phyloP scores from a whole-genome alignment of 2,797 vertebrate genomes.

The Podargus strigoides region DNA sequence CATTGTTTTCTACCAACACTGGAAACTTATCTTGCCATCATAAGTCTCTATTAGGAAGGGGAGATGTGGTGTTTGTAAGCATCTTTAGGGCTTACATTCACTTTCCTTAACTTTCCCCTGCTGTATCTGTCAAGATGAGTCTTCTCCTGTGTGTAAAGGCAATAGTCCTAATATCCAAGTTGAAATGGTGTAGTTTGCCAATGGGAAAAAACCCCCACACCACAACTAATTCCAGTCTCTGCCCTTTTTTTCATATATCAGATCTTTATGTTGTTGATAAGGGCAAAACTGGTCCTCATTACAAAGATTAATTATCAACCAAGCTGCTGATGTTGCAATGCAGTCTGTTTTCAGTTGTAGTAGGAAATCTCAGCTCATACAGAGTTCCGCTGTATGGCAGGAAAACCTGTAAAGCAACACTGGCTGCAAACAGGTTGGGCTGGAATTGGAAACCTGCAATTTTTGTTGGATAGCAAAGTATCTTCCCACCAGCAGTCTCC shows the following conservation, averaged over 20 bases:
- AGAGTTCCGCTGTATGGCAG: background rate
- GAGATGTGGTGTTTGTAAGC: background rate
- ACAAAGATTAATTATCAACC: background rate
- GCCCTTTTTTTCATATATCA: background rate
- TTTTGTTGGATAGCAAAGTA: background rate
- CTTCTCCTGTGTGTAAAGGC: background rate
- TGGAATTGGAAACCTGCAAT: background rate
- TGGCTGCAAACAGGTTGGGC: background rate
- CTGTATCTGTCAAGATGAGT: background rate
- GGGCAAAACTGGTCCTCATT: background rate
- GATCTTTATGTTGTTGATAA: background rate
- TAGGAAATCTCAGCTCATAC: background rate
- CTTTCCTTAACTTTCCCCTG: background rate
- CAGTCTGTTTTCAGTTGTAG: background rate
- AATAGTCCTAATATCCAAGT: background rate
- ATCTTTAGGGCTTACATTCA: background rate
- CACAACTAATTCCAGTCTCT: background rate
- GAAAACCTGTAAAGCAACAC: background rate
- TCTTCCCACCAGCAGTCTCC: background rate
- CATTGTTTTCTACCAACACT: background rate
- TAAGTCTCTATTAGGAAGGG: background rate
- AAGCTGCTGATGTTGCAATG: background rate
- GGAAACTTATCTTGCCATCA: background rate
- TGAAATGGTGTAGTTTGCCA: background rate
- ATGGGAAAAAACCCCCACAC: background rate